Base-by-base conservation (phyloP, 2,113 vertebrate species). In the Galemys pyrenaicus region DNA sequence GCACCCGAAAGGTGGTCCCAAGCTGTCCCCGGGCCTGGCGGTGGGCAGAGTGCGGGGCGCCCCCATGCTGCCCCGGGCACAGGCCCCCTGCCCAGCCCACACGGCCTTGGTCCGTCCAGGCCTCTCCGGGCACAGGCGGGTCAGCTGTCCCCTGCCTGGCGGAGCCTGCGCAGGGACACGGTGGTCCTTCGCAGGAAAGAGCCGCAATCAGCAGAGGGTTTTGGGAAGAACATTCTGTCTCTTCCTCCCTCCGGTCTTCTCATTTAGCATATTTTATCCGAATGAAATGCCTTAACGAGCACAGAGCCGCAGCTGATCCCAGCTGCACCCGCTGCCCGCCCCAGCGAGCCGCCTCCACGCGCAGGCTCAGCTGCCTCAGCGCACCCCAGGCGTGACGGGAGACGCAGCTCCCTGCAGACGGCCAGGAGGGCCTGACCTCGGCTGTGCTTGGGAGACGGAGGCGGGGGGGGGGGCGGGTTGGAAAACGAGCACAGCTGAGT, bases 231-330 rank as follows among this genome's bases (percentile, higher is more conserved):
- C 93, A 87, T 78, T 85, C 58, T 68, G 84, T 89, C 26, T 44
- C 68, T 49, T 92, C 95, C 95, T 95, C 68, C 81, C 20, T 20
- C 89, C 89, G 80, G 88, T 71, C 96, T 96, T 96, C 95, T 92
- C 96, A 94, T 97, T 97, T 96, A 96, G 93, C 30, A 58, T 96
- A 96, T 97, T 97, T 97, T 96, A 96, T 97, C 96, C 94, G 97
- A 98, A 98, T 97, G 97, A 98, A 98, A 96, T 54, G 95, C 96
- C 96, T 96, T 98, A 97, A 98, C 86, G 97, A 98, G 97, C 93
- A 71, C 79, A 96, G 98, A 97, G 96, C 94, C 95, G 91, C 0
- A 95, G 96, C 68, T 96, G 96, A 97, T 95, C 96, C 96, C 97
- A 95, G 96, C 92, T 90, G 97, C 93, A 95, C 96, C 92, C 90